Evolutionary conservation across 53 echinoderm and acorn worm species (phyloP), one percentile per base, ranked within the genome.

Genomic region (Paelopatides confundens): DNA sequence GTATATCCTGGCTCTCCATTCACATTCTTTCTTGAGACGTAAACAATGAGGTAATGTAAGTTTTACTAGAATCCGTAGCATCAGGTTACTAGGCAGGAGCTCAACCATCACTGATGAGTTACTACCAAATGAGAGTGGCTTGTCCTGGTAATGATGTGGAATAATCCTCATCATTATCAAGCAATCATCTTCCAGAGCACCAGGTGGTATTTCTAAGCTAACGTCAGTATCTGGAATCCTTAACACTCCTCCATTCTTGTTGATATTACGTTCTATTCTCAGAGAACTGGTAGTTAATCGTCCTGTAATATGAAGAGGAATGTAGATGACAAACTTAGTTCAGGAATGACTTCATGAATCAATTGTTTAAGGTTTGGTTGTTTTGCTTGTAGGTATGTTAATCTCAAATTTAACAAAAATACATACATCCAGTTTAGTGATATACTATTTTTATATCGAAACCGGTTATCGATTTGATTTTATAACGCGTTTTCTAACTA

Each of bases 21-120:
- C 15, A 36, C 6, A 26, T 4, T 15, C 21, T 23, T 37, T 9
- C 37, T 69, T 69, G 37, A 69, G 37, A 5, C 15, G 4, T 35
- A 69, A 38, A 36, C 70, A 69, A 35, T 69, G 70, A 29, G 70
- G 70, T 15, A 69, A 38, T 23, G 70, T 69, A 3, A 69, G 37
- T 0, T 69, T 18, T 36, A 9, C 36, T 18, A 35, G 70, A 3
- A 34, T 24, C 10, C 0, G 21, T 12, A 69, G 24, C 24, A 2
- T 18, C 3, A 69, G 14, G 7, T 69, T 69, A 38, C 38, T 69
- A 9, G 70, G 70, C 2, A 69, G 70, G 6, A 69, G 70, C 15
- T 69, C 70, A 34, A 69, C 70, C 6, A 38, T 17, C 0, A 69
- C 35, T 15, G 70, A 36, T n/a, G 70, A 3, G 30, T 38, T 69